Evolutionary conservation across 2,113 vertebrate species (phyloP), one percentile per base, ranked within the genome.

Genomic region (Fulica atra): DNA sequence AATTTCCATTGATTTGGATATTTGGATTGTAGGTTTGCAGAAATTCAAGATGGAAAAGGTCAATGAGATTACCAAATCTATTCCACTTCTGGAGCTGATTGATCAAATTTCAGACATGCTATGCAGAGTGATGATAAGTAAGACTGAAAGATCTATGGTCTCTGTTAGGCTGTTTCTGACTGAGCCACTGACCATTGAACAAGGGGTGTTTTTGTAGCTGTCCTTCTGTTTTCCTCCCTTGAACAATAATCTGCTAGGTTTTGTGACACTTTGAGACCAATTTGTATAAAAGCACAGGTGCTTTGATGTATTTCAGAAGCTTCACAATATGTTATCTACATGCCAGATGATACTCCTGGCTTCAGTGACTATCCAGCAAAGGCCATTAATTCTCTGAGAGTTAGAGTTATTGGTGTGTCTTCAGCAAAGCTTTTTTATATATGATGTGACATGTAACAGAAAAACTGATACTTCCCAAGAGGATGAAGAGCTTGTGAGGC

Each of bases 291-390:
- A 73, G 40, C 82, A 87, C 79, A 72, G 94, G 35, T 85, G 77
- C 50, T 92, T 89, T 90, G 81, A 80, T 86, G 42, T 93, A 89
- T 96, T 95, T 88, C 91, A 93, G 92, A 56, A 81, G 91, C 59
- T 84, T 95, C 86, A 42, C 69, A n/a, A 79, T 56, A 29, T 44
- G 71, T 96, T 96, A 88, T 95, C 92, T 81, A 13, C 74, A 48
- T 93, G 78, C 92, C 95, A 95, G 95, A 92, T 93, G 85, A 88
- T 82, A 56, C 53, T 96, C 70, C 78, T 96, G 95, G 56, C 26
- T 60, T 89, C 33, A 2, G 59, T 74, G 72, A 73, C 68, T 42
- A 6, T 66, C 83, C 73, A 70, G 81, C 54, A 21, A 54, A 23
- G 63, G 81, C 86, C 86, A 80, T 84, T 68, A 89, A 70, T 96